Conservation (phyloP, 1,140 invertebrate species). For the Leptestheria dahalacensis region DNA sequence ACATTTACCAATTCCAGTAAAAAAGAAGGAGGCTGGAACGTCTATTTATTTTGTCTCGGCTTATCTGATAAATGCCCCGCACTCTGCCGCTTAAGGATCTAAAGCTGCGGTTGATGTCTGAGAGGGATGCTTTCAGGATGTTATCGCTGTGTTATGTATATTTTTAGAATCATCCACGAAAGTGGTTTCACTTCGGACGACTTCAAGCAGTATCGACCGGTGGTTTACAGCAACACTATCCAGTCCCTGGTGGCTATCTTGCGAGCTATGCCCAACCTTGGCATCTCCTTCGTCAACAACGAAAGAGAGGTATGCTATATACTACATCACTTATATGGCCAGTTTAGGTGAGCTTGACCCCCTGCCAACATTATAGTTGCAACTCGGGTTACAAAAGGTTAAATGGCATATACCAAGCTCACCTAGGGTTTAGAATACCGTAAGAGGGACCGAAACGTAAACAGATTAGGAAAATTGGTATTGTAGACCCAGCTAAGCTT, state of each 20-base stretch:
- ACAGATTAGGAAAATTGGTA: no score
- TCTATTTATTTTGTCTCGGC: neutral
- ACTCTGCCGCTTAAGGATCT: no score
- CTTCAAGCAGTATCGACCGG: slow-evolving; percentile 79
- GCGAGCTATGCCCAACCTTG: slow-evolving; percentile 77
- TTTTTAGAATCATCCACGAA: slow-evolving; percentile 86
- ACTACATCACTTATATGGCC: neutral
- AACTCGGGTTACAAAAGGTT: no score
- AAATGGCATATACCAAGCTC: no score
- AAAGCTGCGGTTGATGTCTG: neutral
- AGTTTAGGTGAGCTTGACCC: no score
- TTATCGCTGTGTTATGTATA: neutral
- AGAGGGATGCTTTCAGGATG: neutral
- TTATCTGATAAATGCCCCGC: no score
- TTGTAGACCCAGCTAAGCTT: no score
- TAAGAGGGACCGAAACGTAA: no score
- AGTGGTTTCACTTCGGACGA: slow-evolving; percentile 84
- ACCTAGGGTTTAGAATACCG: no score
- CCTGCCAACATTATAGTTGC: no score
- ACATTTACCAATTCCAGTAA: no score
- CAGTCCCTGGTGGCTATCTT: slow-evolving; percentile 80
- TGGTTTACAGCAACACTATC: slow-evolving; percentile 83
- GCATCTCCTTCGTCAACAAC: slow-evolving; percentile 74
- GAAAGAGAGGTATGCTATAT: slow-evolving; percentile 45
- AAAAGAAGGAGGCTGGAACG: no score